Evolutionary conservation across 2,113 vertebrate genomes (phyloP).

Genomic region (Marmota monax): DNA sequence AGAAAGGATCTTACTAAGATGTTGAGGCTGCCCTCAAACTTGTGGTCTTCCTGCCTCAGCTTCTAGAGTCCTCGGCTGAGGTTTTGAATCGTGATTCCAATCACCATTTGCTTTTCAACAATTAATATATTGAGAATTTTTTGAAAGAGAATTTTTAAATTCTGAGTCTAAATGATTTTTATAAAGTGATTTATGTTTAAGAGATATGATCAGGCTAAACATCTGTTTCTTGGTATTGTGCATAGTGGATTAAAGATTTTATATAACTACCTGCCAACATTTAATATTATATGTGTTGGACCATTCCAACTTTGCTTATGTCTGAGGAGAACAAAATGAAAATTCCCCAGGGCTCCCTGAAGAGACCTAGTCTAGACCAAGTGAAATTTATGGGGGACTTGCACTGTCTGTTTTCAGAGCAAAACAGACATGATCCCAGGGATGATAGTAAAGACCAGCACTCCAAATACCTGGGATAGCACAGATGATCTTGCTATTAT

Average conservation of each 20-base stretch:
- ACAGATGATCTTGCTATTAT: not conserved
- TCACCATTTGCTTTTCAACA: not conserved
- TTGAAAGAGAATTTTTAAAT: not conserved
- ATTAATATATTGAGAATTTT: not conserved
- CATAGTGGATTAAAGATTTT: not conserved
- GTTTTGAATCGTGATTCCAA: not conserved
- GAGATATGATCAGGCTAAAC: not conserved
- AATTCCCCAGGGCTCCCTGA: slow-evolving; percentile 57
- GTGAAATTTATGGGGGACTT: slow-evolving; percentile 29
- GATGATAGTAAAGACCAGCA: not conserved
- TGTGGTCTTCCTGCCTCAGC: too few species aligned
- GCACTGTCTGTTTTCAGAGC: not conserved
- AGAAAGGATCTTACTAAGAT: too few species aligned
- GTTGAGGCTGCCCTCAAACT: too few species aligned
- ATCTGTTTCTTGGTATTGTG: slow-evolving; percentile 45
- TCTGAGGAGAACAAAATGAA: slow-evolving; percentile 64
- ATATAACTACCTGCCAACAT: slow-evolving; percentile 48
- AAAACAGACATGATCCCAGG: not conserved
- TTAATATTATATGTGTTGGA: not conserved
- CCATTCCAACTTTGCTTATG: not conserved
- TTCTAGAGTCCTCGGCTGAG: not conserved
- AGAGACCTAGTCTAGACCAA: slow-evolving; percentile 66
- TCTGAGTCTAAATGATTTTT: not conserved
- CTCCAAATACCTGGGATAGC: not conserved
- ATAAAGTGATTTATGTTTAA: slow-evolving; percentile 18